Base-by-base conservation (phyloP, 2,797 vertebrate genomes). In the Oreonectes daqikongensis region DNA sequence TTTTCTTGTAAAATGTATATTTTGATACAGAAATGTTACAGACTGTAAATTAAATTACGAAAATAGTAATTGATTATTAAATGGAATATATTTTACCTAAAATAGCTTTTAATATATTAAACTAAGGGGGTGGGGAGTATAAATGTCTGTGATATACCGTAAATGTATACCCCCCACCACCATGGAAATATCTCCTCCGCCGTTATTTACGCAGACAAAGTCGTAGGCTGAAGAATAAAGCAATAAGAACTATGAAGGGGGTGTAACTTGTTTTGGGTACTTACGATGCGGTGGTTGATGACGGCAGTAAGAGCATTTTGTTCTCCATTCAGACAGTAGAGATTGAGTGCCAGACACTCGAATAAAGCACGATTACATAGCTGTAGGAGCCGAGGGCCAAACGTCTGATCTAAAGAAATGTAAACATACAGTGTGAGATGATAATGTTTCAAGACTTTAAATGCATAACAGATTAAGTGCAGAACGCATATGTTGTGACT, bases 351-450 rank as follows among this genome's bases (percentile, higher is more conserved):
- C 64, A 98, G 89, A 87, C 95, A 98, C 84, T 97, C 95, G 67
- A 97, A 97, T n/a, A 98, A 87, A 0, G 94, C 95, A 83, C 94
- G 94, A 87, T 96, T 98, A 81, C 96, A 97, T 87, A 98, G 85
- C 88, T 95, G 94, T 68, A 98, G 86, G 84, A 98, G 86, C 10
- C 88, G 92, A 4, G 93, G 93, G 32, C 96, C 96, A 75, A 98
- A 97, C 0, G 91, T 90, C 14, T 94, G 91, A 81, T 97, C 96
- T 98, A 38, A 6, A 22, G 17, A 71, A 69, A 48, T 11, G 8
- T 20, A 75, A 44, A 18, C 22, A 24, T 18, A 63, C 35, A 72
- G 46, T 28, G 10, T 15, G n/a, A 17, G 26, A 48, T 28, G 11
- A 76, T 15, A 57, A 30, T 9, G 26, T 32, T 60, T 20, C 22